phyloP scores from a whole-genome alignment of 2,113 vertebrate species.

The Speoplatyrhinus poulsoni region DNA sequence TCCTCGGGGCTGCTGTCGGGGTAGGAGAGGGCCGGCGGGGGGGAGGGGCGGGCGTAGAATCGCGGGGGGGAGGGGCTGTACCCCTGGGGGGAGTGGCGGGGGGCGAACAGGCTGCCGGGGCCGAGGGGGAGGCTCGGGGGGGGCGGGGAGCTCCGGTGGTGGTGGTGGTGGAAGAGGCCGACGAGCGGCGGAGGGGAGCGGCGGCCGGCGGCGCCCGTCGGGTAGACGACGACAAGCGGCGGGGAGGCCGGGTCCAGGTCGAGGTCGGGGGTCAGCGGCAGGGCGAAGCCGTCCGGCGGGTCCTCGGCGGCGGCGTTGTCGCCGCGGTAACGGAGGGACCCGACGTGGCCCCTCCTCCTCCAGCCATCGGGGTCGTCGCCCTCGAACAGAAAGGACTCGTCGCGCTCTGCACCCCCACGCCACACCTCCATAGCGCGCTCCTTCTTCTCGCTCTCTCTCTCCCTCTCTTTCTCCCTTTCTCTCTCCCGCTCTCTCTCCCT shows the following conservation, averaged over 20 bases:
- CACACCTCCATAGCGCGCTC: slow-evolving; percentile 68
- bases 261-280: slow-evolving; percentile 77
- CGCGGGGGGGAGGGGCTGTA: slow-evolving; percentile 73
- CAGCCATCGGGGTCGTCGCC: slow-evolving; percentile 46
- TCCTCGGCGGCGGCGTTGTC: slow-evolving; percentile 78
- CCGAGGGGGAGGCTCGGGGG: slow-evolving; percentile 64
- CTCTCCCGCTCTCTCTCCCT: slow-evolving; percentile 56
- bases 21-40: slow-evolving; percentile 75
- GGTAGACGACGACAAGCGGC: slow-evolving; percentile 55
- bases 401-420: slow-evolving; percentile 65
- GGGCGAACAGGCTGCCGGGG: slow-evolving; percentile 66
- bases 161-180: slow-evolving; percentile 64
- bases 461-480: slow-evolving; percentile 60
- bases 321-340: slow-evolving; percentile 65
- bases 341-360: slow-evolving; percentile 56
- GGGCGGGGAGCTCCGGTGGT: slow-evolving; percentile 58
- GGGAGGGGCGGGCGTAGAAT: slow-evolving; percentile 69
- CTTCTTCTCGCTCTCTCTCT: slow-evolving; percentile 59
- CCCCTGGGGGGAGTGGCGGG: slow-evolving; percentile 68
- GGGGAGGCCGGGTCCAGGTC: slow-evolving; percentile 81
- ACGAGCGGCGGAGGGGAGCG: slow-evolving; percentile 50
- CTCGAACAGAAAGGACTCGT: slow-evolving; percentile 67
- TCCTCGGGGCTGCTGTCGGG: slow-evolving; percentile 90
- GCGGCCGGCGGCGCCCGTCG: slow-evolving; percentile 32
- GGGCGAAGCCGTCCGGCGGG: slow-evolving; percentile 82